A percentile compares a stretch with the other conserved stretches of the same genome.
Evolutionary conservation across 92 coral and sea anemone species (phyloP).

Genomic region (Diadumene lineata): DNA sequence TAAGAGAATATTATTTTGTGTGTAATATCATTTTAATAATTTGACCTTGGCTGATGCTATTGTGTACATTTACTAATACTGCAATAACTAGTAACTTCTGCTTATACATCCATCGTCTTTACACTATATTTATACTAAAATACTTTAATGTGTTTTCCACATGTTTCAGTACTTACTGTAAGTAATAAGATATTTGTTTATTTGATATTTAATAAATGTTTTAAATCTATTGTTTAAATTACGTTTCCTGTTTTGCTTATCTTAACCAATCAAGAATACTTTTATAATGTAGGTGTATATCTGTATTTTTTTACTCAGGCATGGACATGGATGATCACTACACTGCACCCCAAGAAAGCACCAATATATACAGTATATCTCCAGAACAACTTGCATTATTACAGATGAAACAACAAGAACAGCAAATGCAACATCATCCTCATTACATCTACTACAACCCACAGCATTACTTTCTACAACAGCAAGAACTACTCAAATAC

Average conservation of each 20-base stretch:
- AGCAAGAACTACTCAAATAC: slow-evolving; percentile 59
- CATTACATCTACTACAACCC: slow-evolving; percentile 36
- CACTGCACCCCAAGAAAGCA: slow-evolving; percentile 63
- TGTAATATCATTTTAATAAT: not conserved
- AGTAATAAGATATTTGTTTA: not conserved
- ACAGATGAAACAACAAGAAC: slow-evolving; percentile 70
- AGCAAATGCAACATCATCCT: slow-evolving; percentile 60
- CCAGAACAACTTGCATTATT: slow-evolving; percentile 79
- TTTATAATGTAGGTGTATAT: not conserved
- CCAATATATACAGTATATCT: slow-evolving; percentile 50
- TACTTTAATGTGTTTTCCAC: not conserved
- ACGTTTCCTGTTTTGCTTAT: not conserved
- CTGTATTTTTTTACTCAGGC: slow-evolving; percentile 31
- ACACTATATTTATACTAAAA: not conserved
- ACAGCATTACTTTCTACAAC: slow-evolving; percentile 49
- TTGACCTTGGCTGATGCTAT: not conserved
- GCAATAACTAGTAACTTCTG: no score
- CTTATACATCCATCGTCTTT: not conserved
- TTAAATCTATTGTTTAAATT: not conserved
- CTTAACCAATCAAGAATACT: not conserved
- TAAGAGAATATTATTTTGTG: no score
- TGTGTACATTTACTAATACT: no score
- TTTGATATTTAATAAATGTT: no score
- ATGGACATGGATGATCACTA: slow-evolving; percentile 77
- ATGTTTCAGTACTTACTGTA: not conserved